Conservation (phyloP, 2,797 vertebrate genomes). For the Clarias pachynema region DNA sequence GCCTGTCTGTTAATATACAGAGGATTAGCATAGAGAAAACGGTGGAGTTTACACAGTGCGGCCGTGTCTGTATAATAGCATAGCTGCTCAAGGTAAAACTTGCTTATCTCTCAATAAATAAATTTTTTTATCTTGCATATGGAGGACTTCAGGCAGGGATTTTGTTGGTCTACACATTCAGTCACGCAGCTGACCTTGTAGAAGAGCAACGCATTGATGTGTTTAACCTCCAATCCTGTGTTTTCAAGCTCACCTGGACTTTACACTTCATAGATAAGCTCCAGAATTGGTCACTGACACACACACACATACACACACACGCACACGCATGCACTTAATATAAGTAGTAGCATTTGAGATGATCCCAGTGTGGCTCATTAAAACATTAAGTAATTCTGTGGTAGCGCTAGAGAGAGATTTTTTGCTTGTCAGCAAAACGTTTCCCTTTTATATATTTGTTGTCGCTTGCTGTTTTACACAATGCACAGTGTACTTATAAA, state of each 20-base stretch:
- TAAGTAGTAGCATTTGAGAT: neutral
- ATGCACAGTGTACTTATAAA: neutral
- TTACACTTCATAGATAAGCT: conserved; percentile 40
- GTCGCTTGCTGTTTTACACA: neutral
- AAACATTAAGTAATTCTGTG: neutral
- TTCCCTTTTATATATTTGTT: neutral
- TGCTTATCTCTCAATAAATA: conserved; percentile 51
- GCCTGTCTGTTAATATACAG: conserved; percentile 1
- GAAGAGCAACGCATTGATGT: conserved; percentile 39
- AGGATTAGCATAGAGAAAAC: conserved; percentile 6
- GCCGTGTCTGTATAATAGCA: conserved; percentile 35
- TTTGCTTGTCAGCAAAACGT: neutral
- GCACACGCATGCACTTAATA: neutral
- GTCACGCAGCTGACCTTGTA: conserved; percentile 64
- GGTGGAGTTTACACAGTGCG: conserved; percentile 15
- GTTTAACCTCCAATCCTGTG: conserved; percentile 39
- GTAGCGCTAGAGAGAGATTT: neutral
- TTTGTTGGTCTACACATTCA: conserved; percentile 56
- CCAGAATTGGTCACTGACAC: conserved; percentile 8
- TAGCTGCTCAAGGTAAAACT: conserved; percentile 37
- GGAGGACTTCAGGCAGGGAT: conserved; percentile 45
- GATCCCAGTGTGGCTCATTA: conserved; percentile 6
- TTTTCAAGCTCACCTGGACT: conserved; percentile 41
- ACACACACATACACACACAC: neutral
- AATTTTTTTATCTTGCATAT: conserved; percentile 53